phyloP scores from a whole-genome alignment of 2,888 invertebrate species.

The Sminthurides aquaticus region DNA sequence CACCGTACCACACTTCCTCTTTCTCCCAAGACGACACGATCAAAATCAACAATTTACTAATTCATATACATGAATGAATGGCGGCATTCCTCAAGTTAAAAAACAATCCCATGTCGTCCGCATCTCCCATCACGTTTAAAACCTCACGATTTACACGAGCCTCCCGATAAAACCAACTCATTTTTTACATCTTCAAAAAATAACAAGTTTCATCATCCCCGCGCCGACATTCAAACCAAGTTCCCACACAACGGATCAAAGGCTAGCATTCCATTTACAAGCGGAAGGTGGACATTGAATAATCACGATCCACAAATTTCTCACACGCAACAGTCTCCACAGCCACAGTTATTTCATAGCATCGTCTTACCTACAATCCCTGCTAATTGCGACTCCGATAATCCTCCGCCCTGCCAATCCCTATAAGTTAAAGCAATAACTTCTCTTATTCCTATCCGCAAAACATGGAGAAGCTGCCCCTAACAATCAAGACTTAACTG shows the following conservation, averaged over 20 bases:
- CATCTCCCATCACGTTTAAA: not conserved
- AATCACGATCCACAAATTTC: not conserved
- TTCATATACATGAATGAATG: too few species aligned
- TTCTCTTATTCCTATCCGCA: too few species aligned
- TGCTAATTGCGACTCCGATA: not conserved
- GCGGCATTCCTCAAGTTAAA: not conserved
- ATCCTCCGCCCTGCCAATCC: too few species aligned
- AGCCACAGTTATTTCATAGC: not conserved
- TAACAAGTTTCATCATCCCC: not conserved
- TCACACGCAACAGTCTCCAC: not conserved
- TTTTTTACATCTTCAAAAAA: too few species aligned
- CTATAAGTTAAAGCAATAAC: too few species aligned
- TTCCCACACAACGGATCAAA: not conserved
- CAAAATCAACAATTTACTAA: too few species aligned
- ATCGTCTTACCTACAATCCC: not conserved
- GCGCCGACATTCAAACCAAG: not conserved
- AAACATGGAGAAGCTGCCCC: too few species aligned
- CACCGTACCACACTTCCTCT: too few species aligned
- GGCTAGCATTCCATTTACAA: not conserved
- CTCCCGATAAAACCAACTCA: too few species aligned
- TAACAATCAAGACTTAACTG: too few species aligned
- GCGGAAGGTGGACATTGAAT: not conserved
- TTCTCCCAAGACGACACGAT: too few species aligned
- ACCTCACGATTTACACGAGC: not conserved
- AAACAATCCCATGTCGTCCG: not conserved